phyloP scores from a whole-genome alignment of 2,113 vertebrate species.

The Phrynocephalus versicolor region DNA sequence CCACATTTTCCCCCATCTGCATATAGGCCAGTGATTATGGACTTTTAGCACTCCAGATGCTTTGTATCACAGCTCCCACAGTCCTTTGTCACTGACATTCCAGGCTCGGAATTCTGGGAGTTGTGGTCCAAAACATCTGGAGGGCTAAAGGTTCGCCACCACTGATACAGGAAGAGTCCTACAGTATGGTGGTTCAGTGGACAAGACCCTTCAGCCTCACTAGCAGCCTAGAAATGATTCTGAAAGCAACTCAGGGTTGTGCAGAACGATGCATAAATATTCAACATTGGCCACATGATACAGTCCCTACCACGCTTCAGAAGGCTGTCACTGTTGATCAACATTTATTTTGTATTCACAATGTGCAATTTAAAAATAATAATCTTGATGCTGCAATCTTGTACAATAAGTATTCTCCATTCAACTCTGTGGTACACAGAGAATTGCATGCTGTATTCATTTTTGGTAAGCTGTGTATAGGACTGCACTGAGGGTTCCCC shows the following conservation, averaged over 20 bases:
- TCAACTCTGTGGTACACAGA: too few relatives aligned
- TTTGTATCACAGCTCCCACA: too few relatives aligned
- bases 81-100: too few relatives aligned
- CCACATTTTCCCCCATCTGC: neutral
- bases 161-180: too few relatives aligned
- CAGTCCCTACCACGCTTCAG: neutral
- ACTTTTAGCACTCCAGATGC: too few relatives aligned
- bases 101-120: too few relatives aligned
- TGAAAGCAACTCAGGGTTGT: too few relatives aligned
- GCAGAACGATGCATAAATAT: neutral
- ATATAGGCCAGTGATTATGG: too few relatives aligned
- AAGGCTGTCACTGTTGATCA: neutral
- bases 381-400: neutral
- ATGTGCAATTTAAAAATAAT: neutral
- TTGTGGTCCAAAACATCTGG: too few relatives aligned
- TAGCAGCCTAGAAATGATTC: neutral
- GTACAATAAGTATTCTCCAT: neutral
- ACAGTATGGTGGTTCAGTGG: neutral
- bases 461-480: neutral
- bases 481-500: neutral
- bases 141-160: too few relatives aligned
- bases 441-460: too few relatives aligned
- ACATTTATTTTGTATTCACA: neutral
- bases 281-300: neutral
- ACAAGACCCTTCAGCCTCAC: neutral